A percentile compares a stretch with the other conserved stretches of the same genome.
phyloP scores from a whole-genome alignment of 2,888 invertebrate genomes.

The Cenopis cana region DNA sequence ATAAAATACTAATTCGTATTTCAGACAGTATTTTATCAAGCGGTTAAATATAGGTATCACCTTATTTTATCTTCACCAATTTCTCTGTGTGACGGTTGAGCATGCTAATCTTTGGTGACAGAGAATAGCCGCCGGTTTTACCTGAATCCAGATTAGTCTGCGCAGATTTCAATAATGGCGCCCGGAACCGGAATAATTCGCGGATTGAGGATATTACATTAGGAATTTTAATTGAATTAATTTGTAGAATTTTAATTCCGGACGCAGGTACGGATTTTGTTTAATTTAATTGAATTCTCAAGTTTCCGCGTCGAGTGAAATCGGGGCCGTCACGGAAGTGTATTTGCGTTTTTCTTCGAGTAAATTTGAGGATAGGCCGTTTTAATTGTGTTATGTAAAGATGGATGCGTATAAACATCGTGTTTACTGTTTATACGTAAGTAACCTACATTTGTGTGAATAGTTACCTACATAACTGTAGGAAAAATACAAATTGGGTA shows the following conservation, averaged over 20 bases:
- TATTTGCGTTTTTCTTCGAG: background rate
- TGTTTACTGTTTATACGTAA: no score
- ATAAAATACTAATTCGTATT: no score
- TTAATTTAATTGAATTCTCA: constrained; percentile 50
- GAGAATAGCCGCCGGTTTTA: constrained; percentile 2
- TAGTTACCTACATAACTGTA: background rate
- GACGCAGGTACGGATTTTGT: constrained; percentile 48
- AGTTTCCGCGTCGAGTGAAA: constrained; percentile 19
- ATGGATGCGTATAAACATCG: background rate
- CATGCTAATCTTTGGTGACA: background rate
- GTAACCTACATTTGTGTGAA: no score
- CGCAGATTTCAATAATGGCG: constrained; percentile 50
- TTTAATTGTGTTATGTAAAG: background rate
- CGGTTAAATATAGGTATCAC: no score
- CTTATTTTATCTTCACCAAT: background rate
- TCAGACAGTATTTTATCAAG: no score
- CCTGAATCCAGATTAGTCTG: constrained; percentile 22
- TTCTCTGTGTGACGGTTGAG: background rate
- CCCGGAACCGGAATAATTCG: constrained; percentile 48
- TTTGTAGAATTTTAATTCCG: constrained; percentile 48
- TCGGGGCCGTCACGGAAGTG: background rate
- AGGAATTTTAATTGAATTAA: constrained; percentile 54
- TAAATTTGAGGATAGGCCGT: background rate
- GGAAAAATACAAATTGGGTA: no score
- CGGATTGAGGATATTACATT: constrained; percentile 51